phyloP scores from a whole-genome alignment of 1,140 invertebrate species.

The Chymomyza costata region DNA sequence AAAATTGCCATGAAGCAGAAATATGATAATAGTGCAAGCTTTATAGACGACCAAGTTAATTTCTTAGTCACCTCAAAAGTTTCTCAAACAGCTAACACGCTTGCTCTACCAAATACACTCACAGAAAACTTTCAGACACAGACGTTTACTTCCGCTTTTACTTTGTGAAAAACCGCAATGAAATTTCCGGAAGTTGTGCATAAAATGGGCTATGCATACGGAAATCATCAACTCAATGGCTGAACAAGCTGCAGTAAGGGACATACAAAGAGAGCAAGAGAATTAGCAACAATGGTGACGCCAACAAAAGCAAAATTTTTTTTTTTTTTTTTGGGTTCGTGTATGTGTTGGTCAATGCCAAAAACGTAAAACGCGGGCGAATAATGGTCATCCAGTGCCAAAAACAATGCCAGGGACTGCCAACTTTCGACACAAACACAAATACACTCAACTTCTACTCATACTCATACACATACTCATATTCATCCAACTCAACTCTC shows the following conservation, averaged over 20 bases:
- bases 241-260: constrained; percentile 51
- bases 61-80: too few relatives aligned
- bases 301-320: constrained; percentile 49
- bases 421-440: constrained; percentile 64
- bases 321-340: too few relatives aligned
- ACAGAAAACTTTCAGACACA: neutral
- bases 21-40: too few relatives aligned
- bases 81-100: too few relatives aligned
- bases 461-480: too few relatives aligned
- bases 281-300: constrained; percentile 59
- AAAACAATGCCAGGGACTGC: constrained; percentile 68
- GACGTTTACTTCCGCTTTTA: constrained; percentile 43
- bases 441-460: too few relatives aligned
- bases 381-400: constrained; percentile 24
- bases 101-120: too few relatives aligned
- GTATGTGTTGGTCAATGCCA: too few relatives aligned
- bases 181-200: constrained; percentile 74
- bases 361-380: too few relatives aligned
- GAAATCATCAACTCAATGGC: constrained; percentile 74
- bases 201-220: constrained; percentile 74
- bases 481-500: too few relatives aligned
- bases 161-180: constrained; percentile 61
- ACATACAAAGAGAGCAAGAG: neutral
- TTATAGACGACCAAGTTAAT: too few relatives aligned
- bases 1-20: too few relatives aligned